Conservation (phyloP, 92 coral and sea anemone species). For the Hydrozoanthus gracilis region DNA sequence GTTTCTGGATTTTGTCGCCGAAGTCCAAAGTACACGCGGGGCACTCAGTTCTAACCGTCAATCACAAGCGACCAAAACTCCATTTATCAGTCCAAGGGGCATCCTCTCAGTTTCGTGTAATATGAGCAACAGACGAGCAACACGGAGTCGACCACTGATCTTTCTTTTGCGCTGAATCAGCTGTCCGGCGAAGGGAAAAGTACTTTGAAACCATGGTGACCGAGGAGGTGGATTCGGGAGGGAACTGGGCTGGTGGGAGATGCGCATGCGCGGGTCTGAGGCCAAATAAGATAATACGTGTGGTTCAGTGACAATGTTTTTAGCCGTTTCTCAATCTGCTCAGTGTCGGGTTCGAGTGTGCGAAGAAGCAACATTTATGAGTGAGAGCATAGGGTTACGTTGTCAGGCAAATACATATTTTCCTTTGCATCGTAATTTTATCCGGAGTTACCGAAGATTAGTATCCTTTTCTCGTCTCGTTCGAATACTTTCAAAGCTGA, state of each 20-base stretch:
- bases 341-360: too few relatives aligned
- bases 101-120: slow-evolving; percentile 32
- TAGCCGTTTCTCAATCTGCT: too few relatives aligned
- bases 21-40: background rate
- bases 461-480: too few relatives aligned
- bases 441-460: too few relatives aligned
- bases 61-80: slow-evolving; percentile 18
- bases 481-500: too few relatives aligned
- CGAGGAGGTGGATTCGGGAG: background rate
- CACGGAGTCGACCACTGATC: slow-evolving; percentile 33
- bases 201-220: slow-evolving; percentile 32
- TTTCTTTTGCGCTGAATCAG: slow-evolving; percentile 20
- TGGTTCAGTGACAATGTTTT: too few relatives aligned
- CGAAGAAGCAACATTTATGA: too few relatives aligned
- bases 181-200: background rate
- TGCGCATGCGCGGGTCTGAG: background rate
- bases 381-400: too few relatives aligned
- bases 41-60: background rate
- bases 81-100: slow-evolving; percentile 49
- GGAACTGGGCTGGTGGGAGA: background rate
- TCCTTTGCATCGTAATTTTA: too few relatives aligned
- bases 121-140: slow-evolving; percentile 33
- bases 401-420: too few relatives aligned
- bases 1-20: background rate
- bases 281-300: too few relatives aligned